Evolutionary conservation across 2,888 invertebrate genomes (phyloP), one percentile per base, ranked within the genome.

Genomic region (Ephialtes manifestator): DNA sequence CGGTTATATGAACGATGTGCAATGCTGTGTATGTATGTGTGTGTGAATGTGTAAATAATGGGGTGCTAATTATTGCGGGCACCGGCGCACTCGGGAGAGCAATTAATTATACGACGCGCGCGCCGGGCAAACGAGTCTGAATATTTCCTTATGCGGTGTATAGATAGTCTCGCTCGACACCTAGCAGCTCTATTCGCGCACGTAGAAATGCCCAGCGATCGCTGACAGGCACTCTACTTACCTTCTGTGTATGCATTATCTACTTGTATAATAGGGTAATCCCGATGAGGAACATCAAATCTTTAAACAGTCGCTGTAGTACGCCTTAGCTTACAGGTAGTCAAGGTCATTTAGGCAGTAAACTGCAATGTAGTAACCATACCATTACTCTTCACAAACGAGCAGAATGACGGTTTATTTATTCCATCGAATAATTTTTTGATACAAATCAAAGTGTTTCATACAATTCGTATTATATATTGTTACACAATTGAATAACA

Each of bases 21-120:
- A 35, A n/a, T 63, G 18, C 43, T 35, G 0, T 63, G 8, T 39
- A 10, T n/a, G 53, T 58, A 46, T 35, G 8, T 20, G n/a, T 53
- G 51, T 76, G 67, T 35, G 3, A 28, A 13, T 51, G 71, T 58
- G 55, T 71, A 81, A 87, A 87, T 87, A 86, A 87, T 82, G 79
- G 76, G 84, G 83, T 81, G 84, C 80, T 87, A 87, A 88, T 87
- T 86, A 86, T 88, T 79, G 80, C 74, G 84, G 75, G 84, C 80
- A 85, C 77, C 72, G 77, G 72, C 58, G 77, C 72, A 75, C 72
- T 77, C 71, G 65, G 65, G 65, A 75, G 53, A 63, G 79, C 81
- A 85, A 87, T 87, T 87, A 84, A 87, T 83, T 83, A 87, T 83
- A 85, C 78, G 78, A 77, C 71, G 72, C 67, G 46, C 83, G 65